Evolutionary conservation across 2,797 vertebrate species (phyloP).

Genomic region (Spinus olivaceus): DNA sequence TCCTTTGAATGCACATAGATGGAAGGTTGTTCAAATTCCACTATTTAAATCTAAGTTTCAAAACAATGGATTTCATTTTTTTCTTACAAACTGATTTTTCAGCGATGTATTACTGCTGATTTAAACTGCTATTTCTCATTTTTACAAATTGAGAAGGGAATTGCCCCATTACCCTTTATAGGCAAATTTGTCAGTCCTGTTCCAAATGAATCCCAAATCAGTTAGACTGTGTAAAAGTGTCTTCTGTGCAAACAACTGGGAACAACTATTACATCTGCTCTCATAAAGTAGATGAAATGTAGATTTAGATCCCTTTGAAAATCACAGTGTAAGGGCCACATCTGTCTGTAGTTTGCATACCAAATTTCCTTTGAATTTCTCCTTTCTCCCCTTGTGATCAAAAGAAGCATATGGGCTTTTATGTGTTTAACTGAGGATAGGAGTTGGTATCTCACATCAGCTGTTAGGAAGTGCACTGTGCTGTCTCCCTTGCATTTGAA

Average conservation of each 20-base stretch:
- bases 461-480: slow-evolving; percentile 1
- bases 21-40: not conserved
- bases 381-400: not conserved
- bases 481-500: slow-evolving; percentile 28
- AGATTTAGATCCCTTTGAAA: slow-evolving; percentile 11
- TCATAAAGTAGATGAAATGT: not conserved
- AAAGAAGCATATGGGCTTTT: slow-evolving; percentile 30
- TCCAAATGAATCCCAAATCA: not conserved
- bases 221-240: not conserved
- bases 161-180: not conserved
- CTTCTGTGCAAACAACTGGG: not conserved
- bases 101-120: not conserved
- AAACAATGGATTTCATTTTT: not conserved
- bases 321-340: not conserved
- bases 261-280: not conserved
- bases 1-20: not conserved
- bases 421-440: not conserved
- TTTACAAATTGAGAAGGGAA: not conserved
- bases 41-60: not conserved
- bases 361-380: not conserved
- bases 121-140: not conserved
- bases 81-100: not conserved
- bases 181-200: not conserved
- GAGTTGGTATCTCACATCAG: not conserved
- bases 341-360: not conserved